Evolutionary conservation across 1,140 invertebrate genomes (phyloP), one percentile per base, ranked within the genome.

Genomic region (Saccostrea glomerata): DNA sequence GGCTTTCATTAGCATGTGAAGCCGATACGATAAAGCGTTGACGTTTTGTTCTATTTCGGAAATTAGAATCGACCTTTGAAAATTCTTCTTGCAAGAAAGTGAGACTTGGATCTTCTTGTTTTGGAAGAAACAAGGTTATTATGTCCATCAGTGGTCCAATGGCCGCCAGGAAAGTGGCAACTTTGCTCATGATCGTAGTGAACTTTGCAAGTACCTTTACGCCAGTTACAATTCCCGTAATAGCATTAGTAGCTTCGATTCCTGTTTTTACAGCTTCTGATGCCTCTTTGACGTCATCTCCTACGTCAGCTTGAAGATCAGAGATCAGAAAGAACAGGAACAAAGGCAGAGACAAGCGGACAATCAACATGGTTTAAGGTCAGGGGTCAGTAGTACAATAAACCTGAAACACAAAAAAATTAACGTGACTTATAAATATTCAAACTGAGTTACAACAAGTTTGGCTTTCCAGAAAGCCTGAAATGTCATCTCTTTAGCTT

Each of bases 31-130:
- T 15, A 85, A 36, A 5, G 84, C 55, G 13, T 40, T 20, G 25
- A 85, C 60, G 40, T 63, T 85, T 63, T 25, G 25, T 85, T 85
- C 84, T 36, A 60, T 17, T 20, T 30, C 25, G 2, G n/a, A 85
- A 85, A 25, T 85, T 85, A 36, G 84, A 55, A 47, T 85, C 84
- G 58, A 85, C 58, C 25, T 17, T 63, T 2, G 84, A n/a, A 85
- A 85, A 85, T 85, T 85, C 2, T 15, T 66, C 25, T 63, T 85
- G 63, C 84, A 85, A 15, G 25, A 63, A 60, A 6, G 11, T 60
- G 5, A 85, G 17, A 1, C 11, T 54, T 66, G 23, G 23, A 36
- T 30, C 25, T 63, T 60, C 56, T 63, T 58, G 23, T 66, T 85
- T 36, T 30, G 84, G 84, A 13, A 85, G 40, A 30, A 85, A 85